phyloP scores from a whole-genome alignment of 2,113 vertebrate genomes.

The Myiopsitta monachus region DNA sequence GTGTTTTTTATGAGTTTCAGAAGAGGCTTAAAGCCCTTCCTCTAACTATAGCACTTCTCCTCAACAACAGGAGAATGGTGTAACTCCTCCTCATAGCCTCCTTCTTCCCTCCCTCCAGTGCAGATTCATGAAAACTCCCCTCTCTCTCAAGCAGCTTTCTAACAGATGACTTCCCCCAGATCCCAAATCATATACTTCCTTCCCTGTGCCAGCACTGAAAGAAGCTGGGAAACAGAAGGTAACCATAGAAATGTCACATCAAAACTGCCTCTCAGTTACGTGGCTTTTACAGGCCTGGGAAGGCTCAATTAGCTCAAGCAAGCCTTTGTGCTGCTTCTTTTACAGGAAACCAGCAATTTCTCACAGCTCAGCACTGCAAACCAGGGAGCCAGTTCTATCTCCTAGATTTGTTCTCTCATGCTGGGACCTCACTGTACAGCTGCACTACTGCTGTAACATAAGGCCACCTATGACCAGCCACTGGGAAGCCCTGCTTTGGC shows the following conservation, averaged over 20 bases:
- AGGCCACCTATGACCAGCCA: fast-evolving
- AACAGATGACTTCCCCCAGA: not conserved
- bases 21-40: not conserved
- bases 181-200: not conserved
- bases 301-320: not conserved
- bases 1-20: not conserved
- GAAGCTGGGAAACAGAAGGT: not conserved
- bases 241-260: not conserved
- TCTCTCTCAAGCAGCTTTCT: not conserved
- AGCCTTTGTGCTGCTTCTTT: not conserved
- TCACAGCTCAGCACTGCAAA: not conserved
- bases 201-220: not conserved
- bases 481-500: not conserved
- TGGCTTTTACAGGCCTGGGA: not conserved
- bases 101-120: not conserved
- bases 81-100: not conserved
- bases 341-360: not conserved
- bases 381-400: not conserved
- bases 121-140: not conserved
- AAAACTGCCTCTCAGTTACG: not conserved
- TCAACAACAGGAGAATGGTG: not conserved
- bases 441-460: fast-evolving
- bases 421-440: not conserved
- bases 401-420: not conserved
- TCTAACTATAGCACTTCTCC: not conserved